Percentiles rank a stretch among this genome's conserved stretches.
phyloP scores from a whole-genome alignment of 2,797 vertebrate species.

The Rallus crepitans region DNA sequence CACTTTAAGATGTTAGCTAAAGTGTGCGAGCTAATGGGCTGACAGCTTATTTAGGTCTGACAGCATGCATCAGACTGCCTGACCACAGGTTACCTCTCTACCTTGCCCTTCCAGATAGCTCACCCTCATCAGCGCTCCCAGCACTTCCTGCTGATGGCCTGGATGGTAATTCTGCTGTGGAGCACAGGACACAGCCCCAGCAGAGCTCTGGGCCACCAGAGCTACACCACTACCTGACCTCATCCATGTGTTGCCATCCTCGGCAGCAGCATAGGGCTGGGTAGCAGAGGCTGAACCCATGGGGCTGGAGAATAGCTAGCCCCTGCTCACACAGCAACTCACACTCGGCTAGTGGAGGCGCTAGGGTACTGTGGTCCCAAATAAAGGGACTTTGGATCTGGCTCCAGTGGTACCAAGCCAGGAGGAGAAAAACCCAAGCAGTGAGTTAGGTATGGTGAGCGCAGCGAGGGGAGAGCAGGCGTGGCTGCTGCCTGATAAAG shows the following conservation, averaged over 20 bases:
- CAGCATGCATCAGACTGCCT: not conserved
- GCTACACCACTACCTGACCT: rapidly evolving
- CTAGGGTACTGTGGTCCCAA: not conserved
- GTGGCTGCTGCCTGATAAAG: constrained; percentile 20
- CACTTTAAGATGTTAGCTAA: not conserved
- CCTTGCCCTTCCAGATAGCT: not conserved
- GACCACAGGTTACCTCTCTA: not conserved
- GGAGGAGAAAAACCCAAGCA: not conserved
- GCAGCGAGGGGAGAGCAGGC: not conserved
- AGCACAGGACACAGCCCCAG: not conserved
- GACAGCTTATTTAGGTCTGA: constrained; percentile 5
- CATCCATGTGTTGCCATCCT: not conserved
- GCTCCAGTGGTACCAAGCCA: not conserved
- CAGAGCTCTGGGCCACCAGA: not conserved
- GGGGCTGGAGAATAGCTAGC: not conserved
- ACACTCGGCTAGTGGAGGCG: not conserved
- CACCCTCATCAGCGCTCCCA: not conserved
- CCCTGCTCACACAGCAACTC: rapidly evolving
- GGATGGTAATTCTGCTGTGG: not conserved
- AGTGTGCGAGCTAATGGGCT: not conserved
- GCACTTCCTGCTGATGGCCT: not conserved
- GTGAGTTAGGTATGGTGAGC: not conserved
- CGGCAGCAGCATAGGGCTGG: not conserved
- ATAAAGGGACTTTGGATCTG: not conserved
- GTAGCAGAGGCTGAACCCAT: not conserved